phyloP scores from a whole-genome alignment of 1,140 invertebrate species.

The Diploscapter pachys region DNA sequence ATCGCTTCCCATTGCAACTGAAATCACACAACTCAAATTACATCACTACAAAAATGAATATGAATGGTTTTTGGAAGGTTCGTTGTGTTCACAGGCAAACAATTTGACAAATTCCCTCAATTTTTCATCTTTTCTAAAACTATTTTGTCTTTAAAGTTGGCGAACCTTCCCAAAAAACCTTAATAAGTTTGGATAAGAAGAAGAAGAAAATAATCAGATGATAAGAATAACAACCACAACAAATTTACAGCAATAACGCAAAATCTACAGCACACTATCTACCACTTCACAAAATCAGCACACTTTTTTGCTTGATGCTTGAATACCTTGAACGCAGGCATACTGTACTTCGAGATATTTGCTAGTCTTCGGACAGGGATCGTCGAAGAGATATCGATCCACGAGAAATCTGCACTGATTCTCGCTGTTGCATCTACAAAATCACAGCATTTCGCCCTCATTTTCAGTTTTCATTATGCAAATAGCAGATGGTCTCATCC shows the following conservation, averaged over 20 bases:
- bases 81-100: no score
- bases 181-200: no score
- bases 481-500: no score
- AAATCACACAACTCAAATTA: conserved; percentile 12
- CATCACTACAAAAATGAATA: background rate
- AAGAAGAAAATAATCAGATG: conserved; percentile 6
- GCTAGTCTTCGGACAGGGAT: conserved; percentile 33
- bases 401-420: conserved; percentile 30
- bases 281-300: conserved; percentile 11
- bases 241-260: background rate
- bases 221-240: conserved; percentile 4
- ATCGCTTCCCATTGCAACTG: conserved; percentile 17
- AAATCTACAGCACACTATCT: background rate
- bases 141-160: no score
- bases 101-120: no score
- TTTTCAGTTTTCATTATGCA: no score
- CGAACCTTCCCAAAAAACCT: no score
- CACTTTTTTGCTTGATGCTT: conserved; percentile 4
- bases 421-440: conserved; percentile 35
- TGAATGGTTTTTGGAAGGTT: no score
- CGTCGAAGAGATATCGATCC: conserved; percentile 26
- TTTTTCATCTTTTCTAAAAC: no score
- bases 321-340: conserved; percentile 27
- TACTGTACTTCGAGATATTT: conserved; percentile 38
- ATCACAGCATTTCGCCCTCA: conserved; percentile 4